A percentile compares a stretch with the other conserved stretches of the same genome.
phyloP scores from a whole-genome alignment of 1,140 invertebrate species.

The Drosophila insularis region DNA sequence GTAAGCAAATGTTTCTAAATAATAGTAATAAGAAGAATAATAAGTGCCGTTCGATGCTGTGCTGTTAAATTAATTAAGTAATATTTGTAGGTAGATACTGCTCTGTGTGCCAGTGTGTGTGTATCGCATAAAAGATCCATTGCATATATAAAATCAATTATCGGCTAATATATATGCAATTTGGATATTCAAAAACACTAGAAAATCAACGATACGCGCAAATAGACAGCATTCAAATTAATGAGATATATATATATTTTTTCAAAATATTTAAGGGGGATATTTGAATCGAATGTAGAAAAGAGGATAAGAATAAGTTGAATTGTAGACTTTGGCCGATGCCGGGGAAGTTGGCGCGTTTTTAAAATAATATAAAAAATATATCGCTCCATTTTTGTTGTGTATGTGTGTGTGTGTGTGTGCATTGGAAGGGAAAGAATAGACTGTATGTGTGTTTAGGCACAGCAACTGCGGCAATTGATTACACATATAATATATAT shows the following conservation, averaged over 20 bases:
- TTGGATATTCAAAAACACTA: slow-evolving; percentile 50
- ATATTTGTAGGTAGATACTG: slow-evolving; percentile 12
- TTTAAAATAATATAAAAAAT: not conserved
- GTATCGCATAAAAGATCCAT: slow-evolving; percentile 26
- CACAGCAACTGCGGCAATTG: slow-evolving; percentile 1
- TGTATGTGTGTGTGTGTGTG: not conserved
- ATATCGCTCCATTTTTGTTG: not conserved
- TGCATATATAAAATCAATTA: slow-evolving; percentile 34
- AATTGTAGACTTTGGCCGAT: slow-evolving; percentile 44
- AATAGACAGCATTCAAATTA: slow-evolving; percentile 79
- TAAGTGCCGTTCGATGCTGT: slow-evolving; percentile 46
- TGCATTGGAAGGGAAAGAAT: not conserved
- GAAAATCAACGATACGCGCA: slow-evolving; percentile 68
- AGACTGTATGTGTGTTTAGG: not conserved
- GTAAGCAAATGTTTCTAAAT: not conserved
- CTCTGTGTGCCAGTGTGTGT: slow-evolving; percentile 10
- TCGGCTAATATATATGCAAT: slow-evolving; percentile 29
- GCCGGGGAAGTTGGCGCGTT: slow-evolving; percentile 9
- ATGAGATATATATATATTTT: slow-evolving; percentile 1
- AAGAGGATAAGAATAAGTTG: slow-evolving; percentile 7
- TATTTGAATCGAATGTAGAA: not conserved
- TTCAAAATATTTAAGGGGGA: not conserved
- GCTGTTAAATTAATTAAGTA: slow-evolving; percentile 14
- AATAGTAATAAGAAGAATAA: not conserved
- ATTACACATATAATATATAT: not conserved